Base-by-base conservation (phyloP, 2,797 vertebrate species). In the Malacoraja senta region DNA sequence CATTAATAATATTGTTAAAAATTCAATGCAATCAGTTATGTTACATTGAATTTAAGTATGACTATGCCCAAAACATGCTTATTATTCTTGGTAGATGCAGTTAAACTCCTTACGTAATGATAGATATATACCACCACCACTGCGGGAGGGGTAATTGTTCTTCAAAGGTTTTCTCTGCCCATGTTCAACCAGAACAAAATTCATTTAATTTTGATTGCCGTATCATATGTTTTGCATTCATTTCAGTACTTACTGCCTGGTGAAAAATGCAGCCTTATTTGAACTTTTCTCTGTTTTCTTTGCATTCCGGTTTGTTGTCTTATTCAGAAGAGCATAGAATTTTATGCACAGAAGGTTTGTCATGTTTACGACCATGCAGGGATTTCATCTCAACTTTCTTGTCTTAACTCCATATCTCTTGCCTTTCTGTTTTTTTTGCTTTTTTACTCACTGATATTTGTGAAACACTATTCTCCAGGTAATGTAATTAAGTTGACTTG, bases 371-470 rank as follows among this genome's bases (percentile, higher is more conserved):
- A 29, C n/a, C 26, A 3, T 79, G 77, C 77, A 78, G 80, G 53
- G 15, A 63, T 19, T 74, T 26, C 29, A 79, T 12, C 21, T 61
- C 4, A 77, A 38, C 12, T 21, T 93, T 76, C 44, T 29, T 3
- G 8, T 68, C 24, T 90, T 68, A 79, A 72, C 21, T 44, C 21
- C 12, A n/a, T 38, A 24, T 19, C 32, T n/a, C 0, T 53, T 94
- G 93, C 88, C 93, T 93, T 84, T 72, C 93, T 0, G 44, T 53
- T 2, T 95, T 94, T 94, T 93, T 94, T 93, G 94, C 93, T 7
- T 72, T 63, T 21, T 92, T 94, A 94, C 94, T 94, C 94, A 95
- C 95, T 95, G 74, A n/a, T 77, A 29, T 77, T 8, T n/a, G 29
- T 32, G 1, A 77, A 77, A 32, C 29, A 77, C 44, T 53, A 7